Evolutionary conservation across 2,797 vertebrate species (phyloP), one percentile per base, ranked within the genome.

Genomic region (Austrolebias charrua): DNA sequence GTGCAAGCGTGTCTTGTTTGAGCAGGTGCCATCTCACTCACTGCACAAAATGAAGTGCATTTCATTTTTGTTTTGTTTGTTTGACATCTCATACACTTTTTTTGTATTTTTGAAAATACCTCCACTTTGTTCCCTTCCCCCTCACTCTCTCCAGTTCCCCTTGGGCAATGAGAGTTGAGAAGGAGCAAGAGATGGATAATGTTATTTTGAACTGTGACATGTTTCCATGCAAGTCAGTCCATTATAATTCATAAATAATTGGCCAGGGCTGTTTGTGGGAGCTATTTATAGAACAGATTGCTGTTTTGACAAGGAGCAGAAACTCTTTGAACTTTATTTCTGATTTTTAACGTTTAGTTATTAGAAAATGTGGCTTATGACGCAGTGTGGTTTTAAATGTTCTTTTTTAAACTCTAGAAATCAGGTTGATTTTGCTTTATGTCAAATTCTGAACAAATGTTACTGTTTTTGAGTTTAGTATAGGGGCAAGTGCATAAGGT

Each of bases 241-340:
- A 84, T 90, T 88, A 89, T 86, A 90, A 88, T 88, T 90, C 83
- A 88, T 86, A 87, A 86, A 89, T 91, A 88, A 90, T 89, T 90
- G 85, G 85, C 77, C 66, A 79, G 69, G 72, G 80, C 78, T 42
- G 72, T 81, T 79, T 81, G 80, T 63, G 57, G 51, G 29, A 67
- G 66, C 84, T 90, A 88, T 91, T 90, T 87, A 84, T 88, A 88
- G 87, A 82, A 62, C 59, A 73, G 68, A 85, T 87, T 76, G 64
- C 74, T 69, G 62, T 81, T 89, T 86, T 78, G 75, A 82, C 63
- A 76, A 78, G 46, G 66, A 79, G 51, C 53, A 69, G 58, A 71
- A 76, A 78, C 62, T 84, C 69, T 73, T 63, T 48, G 47, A 73
- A 56, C 24, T 71, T 68, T 62, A 10, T 66, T 70, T 72, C 56